Conservation (phyloP, 2,797 vertebrate genomes). For the Semaprochilodus insignis region DNA sequence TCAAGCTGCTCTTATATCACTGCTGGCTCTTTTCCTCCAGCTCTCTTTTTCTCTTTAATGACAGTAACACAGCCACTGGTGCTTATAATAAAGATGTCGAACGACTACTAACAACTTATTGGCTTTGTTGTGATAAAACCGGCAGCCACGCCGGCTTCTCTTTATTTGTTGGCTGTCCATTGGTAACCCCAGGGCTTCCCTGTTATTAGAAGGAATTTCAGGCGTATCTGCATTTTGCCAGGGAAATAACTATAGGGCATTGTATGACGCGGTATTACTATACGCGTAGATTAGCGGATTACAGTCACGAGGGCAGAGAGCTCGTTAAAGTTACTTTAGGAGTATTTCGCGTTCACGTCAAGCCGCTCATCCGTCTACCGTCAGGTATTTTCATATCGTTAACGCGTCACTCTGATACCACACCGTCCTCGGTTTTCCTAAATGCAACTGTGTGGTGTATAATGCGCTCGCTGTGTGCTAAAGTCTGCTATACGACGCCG, state of each 20-base stretch:
- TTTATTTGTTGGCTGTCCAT: conserved; percentile 5
- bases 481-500: neutral
- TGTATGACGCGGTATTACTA: conserved; percentile 66
- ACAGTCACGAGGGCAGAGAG: conserved; percentile 55
- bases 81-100: conserved; percentile 24
- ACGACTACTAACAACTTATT: neutral
- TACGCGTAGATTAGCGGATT: conserved; percentile 45
- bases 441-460: neutral
- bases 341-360: neutral
- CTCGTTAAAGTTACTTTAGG: conserved; percentile 31
- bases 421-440: neutral
- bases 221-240: conserved; percentile 34
- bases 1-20: conserved; percentile 76
- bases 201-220: conserved; percentile 20
- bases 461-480: neutral
- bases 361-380: neutral
- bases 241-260: conserved; percentile 48
- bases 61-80: conserved; percentile 14
- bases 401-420: neutral
- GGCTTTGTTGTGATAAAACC: neutral
- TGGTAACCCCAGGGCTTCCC: conserved; percentile 1
- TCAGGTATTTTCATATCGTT: neutral
- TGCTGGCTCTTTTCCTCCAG: conserved; percentile 23
- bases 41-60: conserved; percentile 28
- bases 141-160: conserved; percentile 27